phyloP scores from a whole-genome alignment of 2,888 invertebrate species.

The Tethea ocularis region DNA sequence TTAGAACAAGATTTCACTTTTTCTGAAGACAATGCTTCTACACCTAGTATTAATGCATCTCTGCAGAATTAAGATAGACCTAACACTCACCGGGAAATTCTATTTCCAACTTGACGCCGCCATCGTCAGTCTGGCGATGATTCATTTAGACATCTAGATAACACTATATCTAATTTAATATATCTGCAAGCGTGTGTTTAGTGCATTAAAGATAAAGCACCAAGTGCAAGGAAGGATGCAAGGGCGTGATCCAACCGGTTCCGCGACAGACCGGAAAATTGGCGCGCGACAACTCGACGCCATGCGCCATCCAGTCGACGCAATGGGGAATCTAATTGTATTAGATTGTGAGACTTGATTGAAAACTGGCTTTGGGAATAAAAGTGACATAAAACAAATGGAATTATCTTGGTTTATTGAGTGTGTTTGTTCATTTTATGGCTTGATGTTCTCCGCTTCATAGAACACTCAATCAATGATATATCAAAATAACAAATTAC shows the following conservation, averaged over 20 bases:
- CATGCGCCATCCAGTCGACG: constrained; percentile 12
- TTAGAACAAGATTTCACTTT: not conserved
- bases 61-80: not conserved
- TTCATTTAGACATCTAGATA: constrained; percentile 1
- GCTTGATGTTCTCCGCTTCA: not conserved
- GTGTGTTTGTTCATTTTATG: not conserved
- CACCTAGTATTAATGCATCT: not conserved
- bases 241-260: constrained; percentile 48
- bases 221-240: constrained; percentile 25
- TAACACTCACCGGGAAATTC: not conserved
- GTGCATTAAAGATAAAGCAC: constrained; percentile 6
- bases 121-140: not conserved
- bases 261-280: constrained; percentile 60
- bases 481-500: not conserved
- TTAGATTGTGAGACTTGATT: constrained; percentile 14
- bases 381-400: not conserved
- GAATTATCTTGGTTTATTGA: not conserved
- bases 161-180: not conserved
- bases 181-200: not conserved
- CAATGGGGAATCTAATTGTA: constrained; percentile 22
- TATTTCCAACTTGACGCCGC: not conserved
- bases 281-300: constrained; percentile 41
- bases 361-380: not conserved
- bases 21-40: not conserved
- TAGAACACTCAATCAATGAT: not conserved